Base-by-base conservation (phyloP, 2,113 vertebrate species). In the Arenaria interpres region DNA sequence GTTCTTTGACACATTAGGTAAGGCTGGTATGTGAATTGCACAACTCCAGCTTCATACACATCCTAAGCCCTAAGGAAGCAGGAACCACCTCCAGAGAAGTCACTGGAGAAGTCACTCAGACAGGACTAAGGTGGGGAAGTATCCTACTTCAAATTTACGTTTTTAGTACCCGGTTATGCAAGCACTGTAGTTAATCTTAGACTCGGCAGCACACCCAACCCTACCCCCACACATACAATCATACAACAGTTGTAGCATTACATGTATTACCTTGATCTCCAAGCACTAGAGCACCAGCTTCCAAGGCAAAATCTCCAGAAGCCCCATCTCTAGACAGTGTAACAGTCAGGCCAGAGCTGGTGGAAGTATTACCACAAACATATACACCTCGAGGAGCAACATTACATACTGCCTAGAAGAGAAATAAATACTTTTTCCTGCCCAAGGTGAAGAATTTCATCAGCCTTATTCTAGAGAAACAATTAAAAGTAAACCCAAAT, bases 351-450 rank as follows among this genome's bases (percentile, higher is more conserved):
- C 99, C 99, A 94, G 99, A 98, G 41, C 98, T 98, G 79, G 99
- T 99, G 14, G 99, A 99, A n/a, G 99, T 99, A 90, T 99, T 99
- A 21, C 99, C 99, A 96, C 99, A 99, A 19, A 99, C 99, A 74
- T 99, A 99, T 45, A 99, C 99, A 23, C 99, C 99, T 59, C 99
- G 99, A 12, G 99, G 99, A 76, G 99, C 99, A 30, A 99, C 90
- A 2, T 98, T 99, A 85, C 99, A 99, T 37, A 98, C 99, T 0
- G 99, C 99, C 99, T 99, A 59, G 43, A 87, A 82, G 57, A 96
- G 51, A 97, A 96, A 54, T 20, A 89, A 80, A 54, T 21, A 35
- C 6, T 62, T 83, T 75, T 86, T 41, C 12, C 27, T 12, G 74
- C 43, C 4, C 24, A n/a, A 25, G 24, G 35, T 68, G 35, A 91